Percentiles rank a stretch among this genome's conserved stretches.
Evolutionary conservation across 2,113 vertebrate genomes (phyloP).

Genomic region (Sceloporus tristichus): DNA sequence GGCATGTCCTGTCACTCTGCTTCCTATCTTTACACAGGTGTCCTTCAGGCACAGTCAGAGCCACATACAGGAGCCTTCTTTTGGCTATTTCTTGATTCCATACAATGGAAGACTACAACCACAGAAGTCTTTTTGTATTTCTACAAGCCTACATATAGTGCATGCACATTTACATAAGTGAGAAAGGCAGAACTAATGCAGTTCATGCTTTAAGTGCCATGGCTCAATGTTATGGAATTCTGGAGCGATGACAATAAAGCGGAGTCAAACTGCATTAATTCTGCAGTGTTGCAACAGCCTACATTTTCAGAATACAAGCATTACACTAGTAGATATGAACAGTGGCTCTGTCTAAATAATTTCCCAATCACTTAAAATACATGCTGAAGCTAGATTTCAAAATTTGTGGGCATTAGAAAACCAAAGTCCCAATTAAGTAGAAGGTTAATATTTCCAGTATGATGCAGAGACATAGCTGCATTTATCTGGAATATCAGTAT

Average conservation of each 20-base stretch:
- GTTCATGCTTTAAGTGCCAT: no score
- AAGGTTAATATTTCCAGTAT: not conserved
- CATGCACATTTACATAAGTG: not conserved
- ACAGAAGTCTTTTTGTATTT: not conserved
- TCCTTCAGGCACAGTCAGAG: no score
- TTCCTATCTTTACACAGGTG: no score
- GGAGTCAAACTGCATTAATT: no score
- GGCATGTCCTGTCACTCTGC: no score
- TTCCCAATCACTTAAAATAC: not conserved
- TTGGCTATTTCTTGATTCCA: not conserved
- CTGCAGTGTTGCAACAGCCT: no score
- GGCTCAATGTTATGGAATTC: no score
- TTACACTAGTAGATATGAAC: not conserved
- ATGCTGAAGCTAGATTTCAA: not conserved
- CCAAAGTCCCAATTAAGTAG: not conserved
- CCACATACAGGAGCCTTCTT: no score
- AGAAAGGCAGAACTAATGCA: not conserved
- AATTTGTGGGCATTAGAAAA: not conserved
- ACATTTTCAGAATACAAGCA: not conserved
- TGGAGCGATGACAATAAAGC: no score
- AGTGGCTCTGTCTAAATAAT: conserved; percentile 3
- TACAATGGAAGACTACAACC: not conserved
- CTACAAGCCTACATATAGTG: not conserved
- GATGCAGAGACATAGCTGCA: no score
- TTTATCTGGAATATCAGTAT: no score